Conservation (phyloP, 2,888 invertebrate species). For the Iselma pallidipennis region DNA sequence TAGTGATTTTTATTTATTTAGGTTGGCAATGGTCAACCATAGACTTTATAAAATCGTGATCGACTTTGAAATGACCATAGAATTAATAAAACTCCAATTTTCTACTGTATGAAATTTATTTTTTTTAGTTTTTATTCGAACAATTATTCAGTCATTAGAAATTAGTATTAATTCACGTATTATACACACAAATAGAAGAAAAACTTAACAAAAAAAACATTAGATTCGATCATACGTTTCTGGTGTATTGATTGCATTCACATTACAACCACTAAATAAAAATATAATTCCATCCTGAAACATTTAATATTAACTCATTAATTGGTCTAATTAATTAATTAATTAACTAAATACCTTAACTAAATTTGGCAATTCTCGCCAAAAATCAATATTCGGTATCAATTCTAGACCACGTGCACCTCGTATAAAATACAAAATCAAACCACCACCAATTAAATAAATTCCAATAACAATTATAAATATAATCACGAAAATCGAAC, state of each 20-base stretch:
- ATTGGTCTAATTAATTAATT: constrained; percentile 10
- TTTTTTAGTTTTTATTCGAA: background rate
- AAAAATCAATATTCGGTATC: constrained; percentile 74
- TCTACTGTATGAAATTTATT: background rate
- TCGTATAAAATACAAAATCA: constrained; percentile 67
- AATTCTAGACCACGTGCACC: constrained; percentile 75
- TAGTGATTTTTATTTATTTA: background rate
- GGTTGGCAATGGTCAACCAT: background rate
- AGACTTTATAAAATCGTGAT: background rate
- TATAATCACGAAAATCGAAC: constrained; percentile 67
- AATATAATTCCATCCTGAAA: constrained; percentile 70
- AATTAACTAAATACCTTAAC: constrained; percentile 65
- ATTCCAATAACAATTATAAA: constrained; percentile 62
- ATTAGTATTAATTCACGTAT: background rate
- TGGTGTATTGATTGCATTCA: constrained; percentile 45
- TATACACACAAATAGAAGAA: background rate
- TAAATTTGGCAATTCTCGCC: constrained; percentile 70
- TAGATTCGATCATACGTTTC: constrained; percentile 61
- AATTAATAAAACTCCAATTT: background rate
- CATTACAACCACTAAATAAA: constrained; percentile 64
- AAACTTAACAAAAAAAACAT: constrained; percentile 21
- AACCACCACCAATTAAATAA: constrained; percentile 69
- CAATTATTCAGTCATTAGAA: background rate
- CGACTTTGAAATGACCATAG: too few species aligned
- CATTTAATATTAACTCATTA: constrained; percentile 16